A percentile compares a stretch with the other conserved stretches of the same genome.
Evolutionary conservation across 2,113 vertebrate genomes (phyloP).

Genomic region (Sterna hirundo): DNA sequence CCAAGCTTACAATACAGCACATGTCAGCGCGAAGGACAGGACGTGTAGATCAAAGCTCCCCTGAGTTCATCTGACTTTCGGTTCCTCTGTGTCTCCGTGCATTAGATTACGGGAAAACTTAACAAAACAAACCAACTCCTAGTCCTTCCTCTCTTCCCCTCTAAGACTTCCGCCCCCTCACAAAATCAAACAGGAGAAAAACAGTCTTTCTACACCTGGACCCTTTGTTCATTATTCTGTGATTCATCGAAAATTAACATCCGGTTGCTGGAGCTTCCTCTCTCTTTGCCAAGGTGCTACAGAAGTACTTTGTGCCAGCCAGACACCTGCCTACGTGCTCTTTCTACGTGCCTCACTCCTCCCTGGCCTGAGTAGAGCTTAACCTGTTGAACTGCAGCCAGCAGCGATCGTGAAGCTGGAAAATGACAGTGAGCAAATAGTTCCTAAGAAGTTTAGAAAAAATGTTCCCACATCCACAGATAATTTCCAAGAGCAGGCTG

Average conservation of each 20-base stretch:
- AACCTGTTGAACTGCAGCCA: neutral
- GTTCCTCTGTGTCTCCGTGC: neutral
- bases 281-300: neutral
- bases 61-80: neutral
- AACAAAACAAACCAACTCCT: slow-evolving; percentile 11
- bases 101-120: neutral
- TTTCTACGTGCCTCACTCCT: neutral
- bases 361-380: neutral
- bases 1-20: neutral
- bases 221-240: neutral
- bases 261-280: slow-evolving; percentile 9
- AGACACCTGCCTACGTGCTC: slow-evolving; percentile 34
- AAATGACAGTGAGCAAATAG: neutral
- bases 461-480: neutral
- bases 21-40: neutral
- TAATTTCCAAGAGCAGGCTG: neutral
- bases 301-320: neutral
- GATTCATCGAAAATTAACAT: neutral
- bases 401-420: neutral
- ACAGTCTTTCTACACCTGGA: slow-evolving; percentile 27
- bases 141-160: slow-evolving; percentile 4
- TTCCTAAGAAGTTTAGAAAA: neutral
- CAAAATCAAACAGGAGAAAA: neutral
- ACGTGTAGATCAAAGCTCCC: neutral
- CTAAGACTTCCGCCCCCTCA: neutral